phyloP scores from a whole-genome alignment of 2,888 invertebrate species.

The Coecobrya sp. region DNA sequence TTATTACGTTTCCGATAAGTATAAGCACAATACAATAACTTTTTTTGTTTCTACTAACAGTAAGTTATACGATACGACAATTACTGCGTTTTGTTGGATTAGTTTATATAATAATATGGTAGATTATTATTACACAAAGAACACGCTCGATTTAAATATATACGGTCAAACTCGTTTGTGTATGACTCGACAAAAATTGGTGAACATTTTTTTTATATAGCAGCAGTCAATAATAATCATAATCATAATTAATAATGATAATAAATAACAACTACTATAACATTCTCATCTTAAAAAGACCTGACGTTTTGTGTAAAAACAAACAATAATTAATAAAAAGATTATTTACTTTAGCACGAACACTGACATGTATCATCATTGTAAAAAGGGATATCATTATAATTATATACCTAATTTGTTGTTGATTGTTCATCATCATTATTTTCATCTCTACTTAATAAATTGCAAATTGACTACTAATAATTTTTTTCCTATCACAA shows the following conservation, averaged over 20 bases:
- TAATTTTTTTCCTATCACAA: conserved; percentile 72
- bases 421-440: conserved; percentile 71
- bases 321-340: conserved; percentile 59
- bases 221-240: conserved; percentile 63
- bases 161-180: conserved; percentile 19
- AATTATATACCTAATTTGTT: conserved; percentile 47
- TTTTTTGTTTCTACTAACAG: conserved; percentile 20
- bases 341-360: conserved; percentile 75
- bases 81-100: conserved; percentile 76
- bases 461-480: conserved; percentile 74
- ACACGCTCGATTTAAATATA: conserved; percentile 70
- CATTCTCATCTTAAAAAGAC: conserved; percentile 63
- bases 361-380: conserved; percentile 71
- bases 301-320: conserved; percentile 72
- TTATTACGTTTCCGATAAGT: conserved; percentile 74
- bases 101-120: conserved; percentile 66
- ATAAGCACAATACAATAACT: conserved; percentile 74
- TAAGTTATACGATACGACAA: conserved; percentile 37
- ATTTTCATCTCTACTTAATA: conserved; percentile 49
- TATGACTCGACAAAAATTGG: conserved; percentile 45
- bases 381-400: conserved; percentile 60
- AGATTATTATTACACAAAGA: conserved; percentile 65
- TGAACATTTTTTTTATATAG: conserved; percentile 66
- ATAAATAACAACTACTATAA: conserved; percentile 55
- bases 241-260: conserved; percentile 51